phyloP scores from a whole-genome alignment of 2,888 invertebrate species.

The Ormyrus rosae region DNA sequence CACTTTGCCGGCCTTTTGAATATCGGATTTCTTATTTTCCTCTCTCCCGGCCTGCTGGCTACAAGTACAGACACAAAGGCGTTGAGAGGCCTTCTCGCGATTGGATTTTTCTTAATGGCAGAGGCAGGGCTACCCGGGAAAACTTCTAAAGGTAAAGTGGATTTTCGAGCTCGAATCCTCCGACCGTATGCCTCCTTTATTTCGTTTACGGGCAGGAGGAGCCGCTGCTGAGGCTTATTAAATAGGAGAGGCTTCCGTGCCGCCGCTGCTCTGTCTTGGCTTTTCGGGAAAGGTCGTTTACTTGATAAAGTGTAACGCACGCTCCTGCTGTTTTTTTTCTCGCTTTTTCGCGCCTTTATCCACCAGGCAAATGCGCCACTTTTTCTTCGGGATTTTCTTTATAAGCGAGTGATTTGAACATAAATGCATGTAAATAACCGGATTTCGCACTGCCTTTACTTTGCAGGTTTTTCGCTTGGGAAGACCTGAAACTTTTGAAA shows the following conservation, averaged over 20 bases:
- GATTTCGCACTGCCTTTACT: too few species aligned
- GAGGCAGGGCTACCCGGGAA: constrained; percentile 9
- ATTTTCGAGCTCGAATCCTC: constrained; percentile 42
- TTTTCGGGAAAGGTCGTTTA: background rate
- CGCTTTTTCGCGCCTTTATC: background rate
- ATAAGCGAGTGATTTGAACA: background rate
- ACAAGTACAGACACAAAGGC: background rate
- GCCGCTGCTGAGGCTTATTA: constrained; percentile 41
- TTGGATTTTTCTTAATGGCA: constrained; percentile 52
- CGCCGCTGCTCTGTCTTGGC: background rate
- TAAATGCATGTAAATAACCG: background rate
- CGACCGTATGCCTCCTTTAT: constrained; percentile 38
- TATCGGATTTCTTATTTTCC: constrained; percentile 53
- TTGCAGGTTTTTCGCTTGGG: too few species aligned
- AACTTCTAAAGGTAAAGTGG: constrained; percentile 49
- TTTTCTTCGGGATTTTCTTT: background rate
- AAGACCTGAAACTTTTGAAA: too few species aligned
- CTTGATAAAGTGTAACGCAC: constrained; percentile 31
- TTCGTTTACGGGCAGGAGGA: constrained; percentile 24
- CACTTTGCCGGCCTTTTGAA: constrained; percentile 37
- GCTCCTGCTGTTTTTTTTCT: background rate
- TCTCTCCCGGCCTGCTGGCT: background rate
- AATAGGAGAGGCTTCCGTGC: constrained; percentile 34
- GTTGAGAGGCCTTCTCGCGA: constrained; percentile 3
- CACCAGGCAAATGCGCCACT: background rate